These are phyloP conservation scores for Agelas oroides DNA, from an alignment of 37 sponge, comb jelly and placozoan species.

Conservation along the genomic window DNA sequence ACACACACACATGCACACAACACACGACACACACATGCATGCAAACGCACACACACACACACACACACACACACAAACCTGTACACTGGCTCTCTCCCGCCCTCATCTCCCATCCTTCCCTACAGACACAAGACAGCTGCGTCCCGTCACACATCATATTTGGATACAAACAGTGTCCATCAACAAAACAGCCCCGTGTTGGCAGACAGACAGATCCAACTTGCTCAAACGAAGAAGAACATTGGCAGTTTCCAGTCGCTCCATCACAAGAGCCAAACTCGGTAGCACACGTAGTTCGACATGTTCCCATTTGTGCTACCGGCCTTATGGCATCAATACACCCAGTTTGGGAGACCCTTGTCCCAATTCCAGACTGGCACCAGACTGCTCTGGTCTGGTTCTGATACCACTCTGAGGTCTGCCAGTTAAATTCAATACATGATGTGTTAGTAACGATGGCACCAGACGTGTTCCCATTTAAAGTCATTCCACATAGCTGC, in stretches of 20 bases:
- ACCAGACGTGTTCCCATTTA: neutral
- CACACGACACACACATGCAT: too few relatives aligned
- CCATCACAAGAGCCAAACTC: neutral
- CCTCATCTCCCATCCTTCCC: neutral
- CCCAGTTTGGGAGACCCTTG: neutral
- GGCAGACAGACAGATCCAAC: constrained; percentile 28
- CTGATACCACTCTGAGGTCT: constrained; percentile 4
- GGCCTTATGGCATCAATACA: constrained; percentile 9
- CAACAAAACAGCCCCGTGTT: neutral
- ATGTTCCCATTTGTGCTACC: neutral
- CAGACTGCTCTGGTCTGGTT: constrained; percentile 20
- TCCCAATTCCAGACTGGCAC: constrained; percentile 15
- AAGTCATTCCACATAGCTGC: neutral
- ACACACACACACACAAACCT: too few relatives aligned
- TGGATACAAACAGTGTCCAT: constrained; percentile 8
- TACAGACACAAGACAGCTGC: neutral
- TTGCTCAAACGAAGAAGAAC: neutral
- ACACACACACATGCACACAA: too few relatives aligned
- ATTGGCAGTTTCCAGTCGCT: neutral
- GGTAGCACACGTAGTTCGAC: neutral
- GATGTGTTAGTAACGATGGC: neutral
- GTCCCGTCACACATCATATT: neutral
- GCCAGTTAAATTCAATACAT: constrained; percentile 26
- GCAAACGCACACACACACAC: too few relatives aligned
- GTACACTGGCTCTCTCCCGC: too few relatives aligned